phyloP scores from a whole-genome alignment of 2,113 vertebrate genomes.

The Ochotona princeps region DNA sequence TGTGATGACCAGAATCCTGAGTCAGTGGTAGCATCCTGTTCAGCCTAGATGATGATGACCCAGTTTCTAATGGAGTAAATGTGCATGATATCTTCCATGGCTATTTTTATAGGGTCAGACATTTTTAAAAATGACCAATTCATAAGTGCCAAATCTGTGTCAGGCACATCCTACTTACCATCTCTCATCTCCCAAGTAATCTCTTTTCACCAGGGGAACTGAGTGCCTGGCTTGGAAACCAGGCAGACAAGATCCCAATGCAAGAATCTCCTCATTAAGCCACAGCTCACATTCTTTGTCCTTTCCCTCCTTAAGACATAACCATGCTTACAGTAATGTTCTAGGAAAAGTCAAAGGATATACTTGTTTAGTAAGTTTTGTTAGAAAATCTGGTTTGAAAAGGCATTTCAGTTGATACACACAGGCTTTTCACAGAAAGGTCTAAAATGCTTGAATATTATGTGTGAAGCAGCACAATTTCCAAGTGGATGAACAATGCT shows the following conservation, averaged over 20 bases:
- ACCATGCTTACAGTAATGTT: slow-evolving; percentile 3
- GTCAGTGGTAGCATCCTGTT: neutral
- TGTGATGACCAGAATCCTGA: neutral
- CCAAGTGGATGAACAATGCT: neutral
- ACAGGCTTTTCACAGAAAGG: neutral
- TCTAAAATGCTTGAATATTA: slow-evolving; percentile 20
- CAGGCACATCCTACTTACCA: neutral
- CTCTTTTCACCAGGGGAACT: neutral
- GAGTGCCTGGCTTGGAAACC: neutral
- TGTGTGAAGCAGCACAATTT: neutral
- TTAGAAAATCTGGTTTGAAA: slow-evolving; percentile 13
- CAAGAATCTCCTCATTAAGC: neutral
- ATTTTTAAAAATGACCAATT: neutral
- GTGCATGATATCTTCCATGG: neutral
- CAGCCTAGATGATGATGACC: neutral
- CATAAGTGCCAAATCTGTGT: neutral
- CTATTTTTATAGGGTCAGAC: neutral
- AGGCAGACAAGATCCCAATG: neutral
- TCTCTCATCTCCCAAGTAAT: neutral
- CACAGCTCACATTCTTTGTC: neutral
- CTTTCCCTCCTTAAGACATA: neutral
- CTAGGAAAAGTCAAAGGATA: neutral
- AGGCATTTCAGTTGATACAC: neutral
- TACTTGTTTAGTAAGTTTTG: neutral
- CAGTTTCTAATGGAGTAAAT: neutral